A percentile compares a stretch with the other conserved stretches of the same genome.
Evolutionary conservation across 2,888 invertebrate genomes (phyloP).

Genomic region (Drepana falcataria): DNA sequence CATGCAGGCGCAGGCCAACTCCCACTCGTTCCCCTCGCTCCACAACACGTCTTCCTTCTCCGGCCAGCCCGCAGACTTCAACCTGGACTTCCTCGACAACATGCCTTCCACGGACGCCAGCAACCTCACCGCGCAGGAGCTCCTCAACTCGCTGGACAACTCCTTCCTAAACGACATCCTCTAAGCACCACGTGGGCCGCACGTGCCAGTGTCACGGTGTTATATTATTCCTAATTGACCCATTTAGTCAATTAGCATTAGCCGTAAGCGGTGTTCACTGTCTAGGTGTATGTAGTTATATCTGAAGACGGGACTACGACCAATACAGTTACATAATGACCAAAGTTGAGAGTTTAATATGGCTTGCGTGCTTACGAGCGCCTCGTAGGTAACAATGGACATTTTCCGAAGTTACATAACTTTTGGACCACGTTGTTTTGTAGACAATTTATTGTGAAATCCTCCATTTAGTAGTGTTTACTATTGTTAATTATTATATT

Average conservation of each 20-base stretch:
- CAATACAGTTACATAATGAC: slow-evolving; percentile 59
- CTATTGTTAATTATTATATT: slow-evolving; percentile 65
- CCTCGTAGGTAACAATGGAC: slow-evolving; percentile 11
- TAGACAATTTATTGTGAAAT: slow-evolving; percentile 69
- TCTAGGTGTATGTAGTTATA: slow-evolving; percentile 3
- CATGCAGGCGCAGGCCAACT: slow-evolving; percentile 26
- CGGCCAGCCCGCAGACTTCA: slow-evolving; percentile 82
- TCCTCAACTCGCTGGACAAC: slow-evolving; percentile 90
- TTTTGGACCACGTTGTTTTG: slow-evolving; percentile 64
- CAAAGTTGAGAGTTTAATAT: slow-evolving; percentile 66
- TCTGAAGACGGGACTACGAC: slow-evolving; percentile 35
- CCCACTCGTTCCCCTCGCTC: slow-evolving; percentile 49
- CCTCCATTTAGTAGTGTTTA: slow-evolving; percentile 69
- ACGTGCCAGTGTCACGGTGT: slow-evolving; percentile 12
- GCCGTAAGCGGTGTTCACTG: slow-evolving; percentile 19
- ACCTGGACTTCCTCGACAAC: slow-evolving; percentile 91
- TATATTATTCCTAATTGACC: slow-evolving; percentile 26
- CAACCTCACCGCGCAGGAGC: slow-evolving; percentile 88
- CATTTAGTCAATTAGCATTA: slow-evolving; percentile 33
- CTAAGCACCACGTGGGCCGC: slow-evolving; percentile 33
- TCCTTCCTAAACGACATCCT: slow-evolving; percentile 84
- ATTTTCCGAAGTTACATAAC: slow-evolving; percentile 49
- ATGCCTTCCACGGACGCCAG: slow-evolving; percentile 86
- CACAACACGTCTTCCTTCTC: slow-evolving; percentile 66
- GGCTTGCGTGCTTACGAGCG: background rate